Conservation (phyloP, 2,888 invertebrate genomes). For the Ophion ventricosus region DNA sequence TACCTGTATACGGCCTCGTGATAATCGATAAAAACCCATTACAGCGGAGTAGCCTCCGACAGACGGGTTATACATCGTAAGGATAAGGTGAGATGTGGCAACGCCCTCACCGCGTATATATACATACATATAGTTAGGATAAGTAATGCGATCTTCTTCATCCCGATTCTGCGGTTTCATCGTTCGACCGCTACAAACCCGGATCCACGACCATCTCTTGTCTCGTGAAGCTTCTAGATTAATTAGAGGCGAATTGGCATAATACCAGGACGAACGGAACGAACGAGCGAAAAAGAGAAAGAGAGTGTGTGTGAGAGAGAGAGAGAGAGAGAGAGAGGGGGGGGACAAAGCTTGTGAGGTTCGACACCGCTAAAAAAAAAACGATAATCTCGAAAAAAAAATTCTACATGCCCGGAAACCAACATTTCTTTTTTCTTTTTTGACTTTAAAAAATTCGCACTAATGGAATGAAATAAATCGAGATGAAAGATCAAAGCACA, state of each 20-base stretch:
- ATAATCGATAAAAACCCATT: slow-evolving; percentile 64
- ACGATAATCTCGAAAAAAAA: not conserved
- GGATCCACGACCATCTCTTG: slow-evolving; percentile 29
- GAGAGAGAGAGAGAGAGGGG: not conserved
- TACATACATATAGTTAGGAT: slow-evolving; percentile 14
- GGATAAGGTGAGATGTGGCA: slow-evolving; percentile 59
- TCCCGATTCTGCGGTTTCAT: slow-evolving; percentile 57
- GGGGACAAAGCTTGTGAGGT: not conserved
- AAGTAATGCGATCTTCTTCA: slow-evolving; percentile 39
- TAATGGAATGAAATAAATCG: too few species aligned
- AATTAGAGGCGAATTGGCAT: slow-evolving; percentile 63
- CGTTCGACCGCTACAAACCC: slow-evolving; percentile 24
- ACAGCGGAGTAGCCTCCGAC: slow-evolving; percentile 51
- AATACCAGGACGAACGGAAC: slow-evolving; percentile 47
- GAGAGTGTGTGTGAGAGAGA: not conserved
- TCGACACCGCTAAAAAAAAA: slow-evolving; percentile 18
- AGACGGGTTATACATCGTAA: slow-evolving; percentile 48
- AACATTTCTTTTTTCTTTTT: too few species aligned
- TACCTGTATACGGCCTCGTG: slow-evolving; percentile 41
- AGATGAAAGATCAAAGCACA: not conserved
- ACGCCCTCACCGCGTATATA: slow-evolving; percentile 11
- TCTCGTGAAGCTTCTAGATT: slow-evolving; percentile 52
- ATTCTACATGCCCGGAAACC: too few species aligned
- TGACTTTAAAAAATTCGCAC: too few species aligned
- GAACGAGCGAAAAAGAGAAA: not conserved